Base-by-base conservation (phyloP, 2,888 invertebrate species). In the Noctua pronuba region DNA sequence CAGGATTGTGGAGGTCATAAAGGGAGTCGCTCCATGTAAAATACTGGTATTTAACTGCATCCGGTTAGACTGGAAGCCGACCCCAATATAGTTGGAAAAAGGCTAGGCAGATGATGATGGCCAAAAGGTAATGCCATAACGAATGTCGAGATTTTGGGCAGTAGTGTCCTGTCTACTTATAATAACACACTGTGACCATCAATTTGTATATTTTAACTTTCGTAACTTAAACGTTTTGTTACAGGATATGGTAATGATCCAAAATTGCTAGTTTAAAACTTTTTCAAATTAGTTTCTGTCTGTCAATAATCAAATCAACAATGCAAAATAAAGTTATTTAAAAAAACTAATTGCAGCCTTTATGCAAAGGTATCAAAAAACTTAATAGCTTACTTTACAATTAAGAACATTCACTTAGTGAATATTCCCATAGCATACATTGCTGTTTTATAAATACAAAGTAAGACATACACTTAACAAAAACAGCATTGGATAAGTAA, bases 401-500 rank as follows among this genome's bases (percentile, higher is more conserved):
- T 79, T 70, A 60, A 62, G 38, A 79, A 80, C 87, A 77, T 88
- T 88, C 82, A 83, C 86, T 87, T 76, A 52, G 28, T 66, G 72
- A 79, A 73, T 60, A 75, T 84, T 80, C 85, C 41, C 85, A 82
- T 75, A 71, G 7, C 13, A 74, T 88, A 72, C 87, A 87, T 87
- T 82, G 77, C 78, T 60, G 62, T 24, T 77, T 73, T 38, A 11
- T n/a, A 13, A 38, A 11, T 41, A 10, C 10, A 41, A 41, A 41
- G 41, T 41, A 41, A 10, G 1, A 10, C 41, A 41, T 10, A 41
- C 41, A 41, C 41, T 41, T 10, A 41, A 41, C 41, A 41, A 41
- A 88, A 77, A 62, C 75, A 18, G 77, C 28, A 77, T 44, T 88
- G 84, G 55, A 82, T 41, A 16, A 13, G 31, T 41, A 73, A 82